These are phyloP conservation scores for Perccottus glenii DNA, from an alignment of 2,113 vertebrate genomes.

Conservation along the genomic window DNA sequence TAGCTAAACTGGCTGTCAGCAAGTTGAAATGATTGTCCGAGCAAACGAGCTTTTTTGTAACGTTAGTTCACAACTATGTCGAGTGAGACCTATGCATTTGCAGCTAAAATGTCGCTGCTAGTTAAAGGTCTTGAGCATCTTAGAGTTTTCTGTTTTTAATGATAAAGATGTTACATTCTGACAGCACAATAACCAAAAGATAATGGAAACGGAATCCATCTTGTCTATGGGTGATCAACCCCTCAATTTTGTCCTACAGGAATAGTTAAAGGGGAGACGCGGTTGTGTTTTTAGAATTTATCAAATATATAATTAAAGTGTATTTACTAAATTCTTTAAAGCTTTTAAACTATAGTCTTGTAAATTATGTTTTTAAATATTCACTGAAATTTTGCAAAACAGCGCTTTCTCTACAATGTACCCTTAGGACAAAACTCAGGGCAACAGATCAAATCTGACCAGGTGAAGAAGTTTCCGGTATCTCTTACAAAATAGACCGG, in stretches of 20 bases:
- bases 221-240: accelerated
- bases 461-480: constrained; percentile 37
- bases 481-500: constrained; percentile 23
- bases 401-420: not conserved
- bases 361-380: not conserved
- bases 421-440: constrained; percentile 22
- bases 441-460: too few relatives aligned
- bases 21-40: constrained; percentile 46
- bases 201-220: constrained; percentile 42
- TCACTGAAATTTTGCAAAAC: not conserved
- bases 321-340: too few relatives aligned
- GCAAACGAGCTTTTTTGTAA: constrained; percentile 35
- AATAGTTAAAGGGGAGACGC: not conserved
- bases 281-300: not conserved
- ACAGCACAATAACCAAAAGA: constrained; percentile 50
- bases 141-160: not conserved
- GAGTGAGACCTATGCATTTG: not conserved
- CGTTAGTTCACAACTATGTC: constrained; percentile 23
- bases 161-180: constrained; percentile 13
- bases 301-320: not conserved
- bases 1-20: constrained; percentile 57
- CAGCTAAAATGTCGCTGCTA: constrained; percentile 5
- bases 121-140: not conserved
- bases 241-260: constrained; percentile 16
- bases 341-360: too few relatives aligned